A percentile compares a stretch with the other conserved stretches of the same genome.
Conservation (phyloP, 1,140 invertebrate species). For the Pentalonia nigronervosa region DNA sequence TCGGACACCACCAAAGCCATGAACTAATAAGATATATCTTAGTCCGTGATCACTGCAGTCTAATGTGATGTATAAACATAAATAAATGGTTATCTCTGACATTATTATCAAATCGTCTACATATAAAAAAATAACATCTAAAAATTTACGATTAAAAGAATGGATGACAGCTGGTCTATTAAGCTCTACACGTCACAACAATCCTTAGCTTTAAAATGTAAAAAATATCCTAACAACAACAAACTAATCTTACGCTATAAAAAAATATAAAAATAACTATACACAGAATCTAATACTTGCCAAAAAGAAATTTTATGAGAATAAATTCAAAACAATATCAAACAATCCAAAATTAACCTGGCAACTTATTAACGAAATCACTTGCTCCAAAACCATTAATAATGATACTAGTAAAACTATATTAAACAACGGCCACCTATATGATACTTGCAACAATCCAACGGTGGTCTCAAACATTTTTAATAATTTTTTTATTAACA, state of each 20-base stretch:
- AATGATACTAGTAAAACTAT: slow-evolving; percentile 40
- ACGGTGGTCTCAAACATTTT: not conserved
- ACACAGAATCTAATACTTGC: slow-evolving; percentile 12
- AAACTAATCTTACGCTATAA: slow-evolving; percentile 19
- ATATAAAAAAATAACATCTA: slow-evolving; percentile 4
- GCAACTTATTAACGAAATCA: slow-evolving; percentile 18
- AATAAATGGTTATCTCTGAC: slow-evolving; percentile 26
- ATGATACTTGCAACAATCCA: not conserved
- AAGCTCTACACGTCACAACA: no score
- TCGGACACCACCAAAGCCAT: no score
- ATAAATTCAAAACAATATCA: not conserved
- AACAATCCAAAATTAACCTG: slow-evolving; percentile 8
- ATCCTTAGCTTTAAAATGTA: no score
- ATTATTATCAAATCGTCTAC: slow-evolving; percentile 33
- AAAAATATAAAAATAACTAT: slow-evolving; percentile 30
- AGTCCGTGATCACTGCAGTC: no score
- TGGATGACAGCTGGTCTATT: not conserved
- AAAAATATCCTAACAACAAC: no score
- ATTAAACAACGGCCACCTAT: not conserved
- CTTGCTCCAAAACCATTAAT: slow-evolving; percentile 9
- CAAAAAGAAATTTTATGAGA: slow-evolving; percentile 30
- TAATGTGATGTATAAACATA: no score
- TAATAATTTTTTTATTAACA: slow-evolving; percentile 30
- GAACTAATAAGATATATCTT: no score
- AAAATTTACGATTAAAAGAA: slow-evolving; percentile 42